phyloP scores from a whole-genome alignment of 2,113 vertebrate genomes.

The Mesembrinibis cayennensis region DNA sequence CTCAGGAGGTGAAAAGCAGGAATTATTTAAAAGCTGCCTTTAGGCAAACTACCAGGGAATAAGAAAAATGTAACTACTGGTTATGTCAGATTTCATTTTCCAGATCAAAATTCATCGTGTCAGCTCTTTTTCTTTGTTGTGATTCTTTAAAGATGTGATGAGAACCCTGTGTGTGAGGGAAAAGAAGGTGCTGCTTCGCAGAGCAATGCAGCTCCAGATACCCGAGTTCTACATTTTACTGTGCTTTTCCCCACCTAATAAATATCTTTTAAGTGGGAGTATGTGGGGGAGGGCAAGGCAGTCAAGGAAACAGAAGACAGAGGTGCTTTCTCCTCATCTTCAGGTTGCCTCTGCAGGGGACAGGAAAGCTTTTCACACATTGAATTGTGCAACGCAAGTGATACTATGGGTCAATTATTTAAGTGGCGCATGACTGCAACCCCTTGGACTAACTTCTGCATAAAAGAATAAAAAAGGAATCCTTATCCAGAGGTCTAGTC shows the following conservation, averaged over 20 bases:
- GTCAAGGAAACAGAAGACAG: background rate
- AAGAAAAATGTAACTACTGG: constrained; percentile 70
- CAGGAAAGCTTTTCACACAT: background rate
- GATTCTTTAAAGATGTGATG: background rate
- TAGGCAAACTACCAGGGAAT: constrained; percentile 63
- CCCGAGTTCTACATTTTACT: background rate
- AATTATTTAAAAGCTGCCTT: constrained; percentile 71
- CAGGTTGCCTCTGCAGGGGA: background rate
- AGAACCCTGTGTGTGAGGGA: background rate
- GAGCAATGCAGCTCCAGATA: background rate
- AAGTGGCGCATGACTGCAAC: background rate
- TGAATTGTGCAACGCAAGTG: background rate
- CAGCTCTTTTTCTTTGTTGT: constrained; percentile 53
- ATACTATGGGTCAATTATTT: background rate
- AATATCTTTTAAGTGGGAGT: background rate
- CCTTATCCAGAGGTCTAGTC: background rate
- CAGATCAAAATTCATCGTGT: constrained; percentile 58
- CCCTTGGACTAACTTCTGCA: background rate
- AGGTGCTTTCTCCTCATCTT: background rate
- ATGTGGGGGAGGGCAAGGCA: background rate
- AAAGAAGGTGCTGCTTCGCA: background rate
- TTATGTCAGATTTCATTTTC: constrained; percentile 68
- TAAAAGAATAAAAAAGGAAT: background rate
- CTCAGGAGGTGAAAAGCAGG: constrained; percentile 58
- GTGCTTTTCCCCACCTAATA: background rate